These are phyloP conservation scores for Sinotaia quadrata DNA, from an alignment of 2,888 invertebrate genomes.

Conservation along the genomic window DNA sequence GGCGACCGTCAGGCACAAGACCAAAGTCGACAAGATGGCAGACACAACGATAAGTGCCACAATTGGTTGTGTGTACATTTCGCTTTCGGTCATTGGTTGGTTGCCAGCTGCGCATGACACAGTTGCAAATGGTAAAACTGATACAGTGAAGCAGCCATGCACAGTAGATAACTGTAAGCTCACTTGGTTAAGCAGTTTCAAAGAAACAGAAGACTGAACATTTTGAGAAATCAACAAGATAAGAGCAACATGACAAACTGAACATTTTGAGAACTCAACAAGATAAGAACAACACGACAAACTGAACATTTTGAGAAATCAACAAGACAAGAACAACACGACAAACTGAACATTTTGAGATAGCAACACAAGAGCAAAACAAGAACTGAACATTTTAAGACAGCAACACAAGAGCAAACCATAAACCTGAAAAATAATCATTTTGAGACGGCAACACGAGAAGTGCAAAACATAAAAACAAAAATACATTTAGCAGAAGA, in stretches of 20 bases:
- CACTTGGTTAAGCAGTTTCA: no score
- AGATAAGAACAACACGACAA: not conserved
- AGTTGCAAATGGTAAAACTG: no score
- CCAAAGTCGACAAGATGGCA: constrained; percentile 23
- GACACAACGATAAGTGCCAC: constrained; percentile 29
- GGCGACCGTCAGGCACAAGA: constrained; percentile 25
- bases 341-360: not conserved
- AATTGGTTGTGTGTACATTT: constrained; percentile 11
- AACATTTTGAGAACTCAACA: not conserved
- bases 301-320: not conserved
- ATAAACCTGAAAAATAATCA: not conserved
- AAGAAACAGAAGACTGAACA: no score
- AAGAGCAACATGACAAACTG: not conserved
- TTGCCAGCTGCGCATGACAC: no score
- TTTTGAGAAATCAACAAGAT: not conserved
- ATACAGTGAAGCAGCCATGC: no score
- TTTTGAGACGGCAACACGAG: not conserved
- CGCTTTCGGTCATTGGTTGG: not conserved
- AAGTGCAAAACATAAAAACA: not conserved
- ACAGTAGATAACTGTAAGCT: no score
- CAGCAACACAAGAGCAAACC: not conserved
- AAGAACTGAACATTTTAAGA: not conserved
- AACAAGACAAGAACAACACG: not conserved
- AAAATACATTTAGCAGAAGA: no score
- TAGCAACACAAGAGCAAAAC: not conserved